Conservation (phyloP, 2,888 invertebrate genomes). For the Patella pellucida region DNA sequence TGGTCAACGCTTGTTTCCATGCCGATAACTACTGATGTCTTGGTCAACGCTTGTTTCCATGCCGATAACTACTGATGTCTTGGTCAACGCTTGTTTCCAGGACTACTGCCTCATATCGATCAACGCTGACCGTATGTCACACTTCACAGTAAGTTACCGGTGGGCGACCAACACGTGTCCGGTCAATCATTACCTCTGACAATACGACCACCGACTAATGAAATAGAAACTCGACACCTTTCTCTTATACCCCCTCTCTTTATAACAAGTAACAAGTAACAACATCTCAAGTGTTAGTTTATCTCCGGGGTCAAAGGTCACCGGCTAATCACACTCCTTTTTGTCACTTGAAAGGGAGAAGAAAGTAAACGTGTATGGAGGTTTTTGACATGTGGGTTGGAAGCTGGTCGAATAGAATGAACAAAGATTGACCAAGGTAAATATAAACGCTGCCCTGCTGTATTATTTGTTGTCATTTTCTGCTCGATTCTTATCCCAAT, state of each 20-base stretch:
- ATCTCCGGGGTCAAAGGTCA: neutral
- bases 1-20: too few relatives aligned
- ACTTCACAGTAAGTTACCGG: too few relatives aligned
- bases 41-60: too few relatives aligned
- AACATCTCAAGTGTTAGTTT: neutral
- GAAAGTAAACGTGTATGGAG: neutral
- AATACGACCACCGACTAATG: too few relatives aligned
- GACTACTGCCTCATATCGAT: too few relatives aligned
- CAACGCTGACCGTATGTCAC: too few relatives aligned
- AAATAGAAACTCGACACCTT: neutral
- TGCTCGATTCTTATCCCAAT: neutral
- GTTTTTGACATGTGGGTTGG: neutral
- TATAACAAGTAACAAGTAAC: neutral
- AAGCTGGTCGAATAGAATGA: neutral
- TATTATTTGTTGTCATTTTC: constrained; percentile 3
- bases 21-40: too few relatives aligned
- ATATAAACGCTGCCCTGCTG: neutral
- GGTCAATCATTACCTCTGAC: too few relatives aligned
- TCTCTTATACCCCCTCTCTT: neutral
- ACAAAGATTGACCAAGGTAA: neutral
- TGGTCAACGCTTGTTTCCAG: too few relatives aligned
- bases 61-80: too few relatives aligned
- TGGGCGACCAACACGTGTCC: too few relatives aligned
- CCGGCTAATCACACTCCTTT: neutral
- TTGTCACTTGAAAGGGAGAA: constrained; percentile 1